Percentiles rank a stretch among this genome's conserved stretches.
phyloP scores from a whole-genome alignment of 2,113 vertebrate genomes.

The Nettapus auritus region DNA sequence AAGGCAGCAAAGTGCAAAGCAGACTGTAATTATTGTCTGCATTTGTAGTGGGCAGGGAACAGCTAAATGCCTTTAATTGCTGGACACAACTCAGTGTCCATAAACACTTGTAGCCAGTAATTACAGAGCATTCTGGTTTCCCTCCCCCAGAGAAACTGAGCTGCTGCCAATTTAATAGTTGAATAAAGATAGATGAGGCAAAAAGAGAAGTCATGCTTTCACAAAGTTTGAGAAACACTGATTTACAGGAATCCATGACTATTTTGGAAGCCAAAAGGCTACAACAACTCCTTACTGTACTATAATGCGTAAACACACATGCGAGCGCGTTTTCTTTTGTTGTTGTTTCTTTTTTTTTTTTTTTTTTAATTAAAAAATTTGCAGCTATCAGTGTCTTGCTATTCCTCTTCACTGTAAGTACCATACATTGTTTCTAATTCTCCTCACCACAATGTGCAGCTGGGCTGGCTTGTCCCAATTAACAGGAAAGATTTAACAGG shows the following conservation, averaged over 20 bases:
- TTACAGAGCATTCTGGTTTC: neutral
- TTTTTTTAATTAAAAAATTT: slow-evolving; percentile 48
- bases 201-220: neutral
- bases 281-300: neutral
- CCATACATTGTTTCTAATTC: slow-evolving; percentile 18
- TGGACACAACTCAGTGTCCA: neutral
- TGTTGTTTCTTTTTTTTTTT: neutral
- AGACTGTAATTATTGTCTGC: neutral
- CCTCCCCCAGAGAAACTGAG: neutral
- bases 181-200: neutral
- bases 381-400: slow-evolving; percentile 43
- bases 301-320: neutral
- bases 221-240: neutral
- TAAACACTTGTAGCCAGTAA: neutral
- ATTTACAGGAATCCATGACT: slow-evolving; percentile 45
- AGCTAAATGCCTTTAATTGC: slow-evolving; percentile 26
- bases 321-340: neutral
- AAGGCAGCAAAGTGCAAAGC: neutral
- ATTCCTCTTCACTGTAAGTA: slow-evolving; percentile 49
- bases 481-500: slow-evolving; percentile 20
- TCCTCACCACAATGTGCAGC: neutral
- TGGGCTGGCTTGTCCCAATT: slow-evolving; percentile 34
- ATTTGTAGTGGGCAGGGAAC: neutral
- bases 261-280: slow-evolving; percentile 38
- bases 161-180: neutral